Evolutionary conservation across 30 jellyfish, hydroid and myxozoan genomes (phyloP), one percentile per base, ranked within the genome.

Genomic region (Hydractinia symbiolongicarpus): DNA sequence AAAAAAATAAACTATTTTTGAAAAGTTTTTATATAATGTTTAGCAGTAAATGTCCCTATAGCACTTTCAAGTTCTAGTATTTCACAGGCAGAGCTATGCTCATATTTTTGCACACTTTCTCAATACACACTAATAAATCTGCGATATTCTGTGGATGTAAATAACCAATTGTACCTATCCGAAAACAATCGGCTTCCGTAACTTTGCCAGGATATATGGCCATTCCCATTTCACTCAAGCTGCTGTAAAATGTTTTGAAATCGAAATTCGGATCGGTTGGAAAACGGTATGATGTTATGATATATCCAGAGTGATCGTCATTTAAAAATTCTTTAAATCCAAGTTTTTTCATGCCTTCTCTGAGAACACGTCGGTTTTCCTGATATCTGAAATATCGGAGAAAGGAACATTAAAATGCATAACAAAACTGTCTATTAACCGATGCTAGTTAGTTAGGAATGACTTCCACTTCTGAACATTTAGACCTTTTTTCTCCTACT

Each of bases 121-220:
- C 81, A 68, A 91, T 86, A 50, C 96, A 86, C 6, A 20, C 76
- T 66, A 91, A 60, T 5, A 91, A 81, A 60, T 84, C 87, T 17
- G 73, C 87, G 96, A 91, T 91, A 60, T 91, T 96, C n/a, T 84
- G 64, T 5, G 98, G 96, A 50, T 81, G 75, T 77, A 91, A 56
- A 69, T 91, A 88, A 6, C 98, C 98, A 52, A 91, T 91, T 64
- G 82, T 91, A n/a, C 98, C 98, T 19, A 91, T 91, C 51, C 98
- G 84, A 64, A 91, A 91, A 62, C 96, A 91, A 72, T 91, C 98
- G 11, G 98, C 96, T 67, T 91, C 81, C 13, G 98, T 91, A 15
- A 91, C 98, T 68, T 91, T 91, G 57, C 98, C 98, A 10, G 98
- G 98, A 70, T 91, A 91, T 57, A 91, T 91, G 19, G 87, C 98